phyloP scores from a whole-genome alignment of 2,113 vertebrate species.

The Camelus bactrianus region DNA sequence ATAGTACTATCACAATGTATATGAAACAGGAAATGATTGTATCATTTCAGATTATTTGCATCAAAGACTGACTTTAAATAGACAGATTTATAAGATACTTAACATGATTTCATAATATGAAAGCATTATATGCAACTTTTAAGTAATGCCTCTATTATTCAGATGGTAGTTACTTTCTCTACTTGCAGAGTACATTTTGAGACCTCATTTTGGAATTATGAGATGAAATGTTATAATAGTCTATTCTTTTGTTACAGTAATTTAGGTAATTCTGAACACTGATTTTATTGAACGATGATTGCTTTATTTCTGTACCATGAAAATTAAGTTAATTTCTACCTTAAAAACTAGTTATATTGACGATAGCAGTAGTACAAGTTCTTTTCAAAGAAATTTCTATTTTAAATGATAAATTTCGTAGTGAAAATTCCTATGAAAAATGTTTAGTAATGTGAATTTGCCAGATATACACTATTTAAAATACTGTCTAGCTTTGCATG shows the following conservation, averaged over 20 bases:
- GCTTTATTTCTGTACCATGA: slow-evolving; percentile 25
- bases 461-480: background rate
- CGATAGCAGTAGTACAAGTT: background rate
- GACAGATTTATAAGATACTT: background rate
- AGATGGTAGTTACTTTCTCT: background rate
- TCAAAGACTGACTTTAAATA: background rate
- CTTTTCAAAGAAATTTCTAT: background rate
- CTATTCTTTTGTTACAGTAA: background rate
- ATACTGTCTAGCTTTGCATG: background rate
- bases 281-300: background rate
- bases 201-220: slow-evolving; percentile 25
- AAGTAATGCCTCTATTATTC: background rate
- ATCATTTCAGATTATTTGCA: background rate
- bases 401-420: slow-evolving; percentile 1
- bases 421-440: background rate
- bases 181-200: background rate
- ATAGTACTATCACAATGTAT: background rate
- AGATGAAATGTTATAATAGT: background rate
- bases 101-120: background rate
- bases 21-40: background rate
- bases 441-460: background rate
- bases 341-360: background rate
- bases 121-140: background rate
- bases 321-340: background rate
- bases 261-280: background rate